phyloP scores from a whole-genome alignment of 2,797 vertebrate genomes.

The Tadarida brasiliensis region DNA sequence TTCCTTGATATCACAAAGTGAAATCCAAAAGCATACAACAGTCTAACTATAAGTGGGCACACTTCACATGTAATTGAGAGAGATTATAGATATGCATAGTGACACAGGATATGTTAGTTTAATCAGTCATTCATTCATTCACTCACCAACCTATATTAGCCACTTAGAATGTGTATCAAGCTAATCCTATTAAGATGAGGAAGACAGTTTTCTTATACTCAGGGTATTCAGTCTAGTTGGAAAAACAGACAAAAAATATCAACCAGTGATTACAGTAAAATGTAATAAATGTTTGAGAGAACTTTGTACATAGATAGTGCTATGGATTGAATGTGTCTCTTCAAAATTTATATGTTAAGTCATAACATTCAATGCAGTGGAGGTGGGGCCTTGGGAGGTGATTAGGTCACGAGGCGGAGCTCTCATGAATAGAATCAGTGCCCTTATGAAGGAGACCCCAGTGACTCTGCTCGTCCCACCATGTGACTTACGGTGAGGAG shows the following conservation, averaged over 20 bases:
- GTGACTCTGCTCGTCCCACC: not conserved
- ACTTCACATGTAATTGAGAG: not conserved
- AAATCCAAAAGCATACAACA: not conserved
- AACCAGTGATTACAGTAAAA: not conserved
- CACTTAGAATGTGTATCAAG: not conserved
- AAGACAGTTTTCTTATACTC: not conserved
- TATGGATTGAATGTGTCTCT: not conserved
- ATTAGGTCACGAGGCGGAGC: not conserved
- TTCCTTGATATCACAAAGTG: not conserved
- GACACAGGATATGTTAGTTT: not conserved
- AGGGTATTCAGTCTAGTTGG: not conserved
- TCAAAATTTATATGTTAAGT: not conserved
- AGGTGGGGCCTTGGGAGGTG: not conserved
- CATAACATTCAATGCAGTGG: not conserved
- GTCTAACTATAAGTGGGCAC: not conserved
- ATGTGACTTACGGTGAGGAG: not conserved
- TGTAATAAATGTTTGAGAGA: not conserved
- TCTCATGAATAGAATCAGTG: not conserved
- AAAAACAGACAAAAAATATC: not conserved
- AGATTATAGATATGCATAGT: not conserved
- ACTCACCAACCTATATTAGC: not conserved
- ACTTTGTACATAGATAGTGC: not conserved
- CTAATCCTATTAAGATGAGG: not conserved
- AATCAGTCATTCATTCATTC: not conserved
- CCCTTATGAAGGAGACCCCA: not conserved